Base-by-base conservation (phyloP, 2,113 vertebrate genomes). In the Gymnogyps californianus region DNA sequence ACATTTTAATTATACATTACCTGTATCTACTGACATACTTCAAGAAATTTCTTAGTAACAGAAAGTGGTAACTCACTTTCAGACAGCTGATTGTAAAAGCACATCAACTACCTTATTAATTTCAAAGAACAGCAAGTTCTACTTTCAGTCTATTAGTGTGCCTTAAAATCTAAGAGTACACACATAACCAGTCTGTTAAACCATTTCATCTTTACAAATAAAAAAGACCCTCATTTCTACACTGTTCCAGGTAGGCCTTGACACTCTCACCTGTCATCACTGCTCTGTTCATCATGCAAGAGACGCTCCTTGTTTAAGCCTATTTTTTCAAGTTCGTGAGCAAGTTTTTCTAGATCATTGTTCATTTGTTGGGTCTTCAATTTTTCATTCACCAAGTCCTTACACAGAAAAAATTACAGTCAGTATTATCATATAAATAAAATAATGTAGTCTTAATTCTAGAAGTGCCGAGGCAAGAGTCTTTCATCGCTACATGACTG, bases 311-410 rank as follows among this genome's bases (percentile, higher is more conserved):
- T 99, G 98, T 99, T 99, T 70, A 99, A 98, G 11, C 99, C 99
- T 47, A 99, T 99, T 95, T 99, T 99, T 97, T 99, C 99, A 96
- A 99, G 97, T 92, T 99, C 99, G 2, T 99, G 99, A 46, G 99
- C 99, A 97, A 99, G 98, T 95, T 99, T 99, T 96, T 99, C 99
- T 9, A 99, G 98, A 83, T 99, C 99, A 67, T 99, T 99, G 97
- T 99, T 99, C 97, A 99, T 99, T 98, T 99, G 99, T 88, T 99
- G 99, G 55, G 98, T 99, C 96, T 98, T 99, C 94, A 99, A 85
- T 91, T 99, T 99, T 97, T 99, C 99, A 96, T 98, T 99, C 74
- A 99, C 99, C 87, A 99, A 98, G 96, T 99, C 99, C 99, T 99
- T 96, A 86, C 82, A 92, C 64, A 87, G 82, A 96, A 82, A 96